phyloP scores from a whole-genome alignment of 2,888 invertebrate species.

The Drosophila suboccidentalis region DNA sequence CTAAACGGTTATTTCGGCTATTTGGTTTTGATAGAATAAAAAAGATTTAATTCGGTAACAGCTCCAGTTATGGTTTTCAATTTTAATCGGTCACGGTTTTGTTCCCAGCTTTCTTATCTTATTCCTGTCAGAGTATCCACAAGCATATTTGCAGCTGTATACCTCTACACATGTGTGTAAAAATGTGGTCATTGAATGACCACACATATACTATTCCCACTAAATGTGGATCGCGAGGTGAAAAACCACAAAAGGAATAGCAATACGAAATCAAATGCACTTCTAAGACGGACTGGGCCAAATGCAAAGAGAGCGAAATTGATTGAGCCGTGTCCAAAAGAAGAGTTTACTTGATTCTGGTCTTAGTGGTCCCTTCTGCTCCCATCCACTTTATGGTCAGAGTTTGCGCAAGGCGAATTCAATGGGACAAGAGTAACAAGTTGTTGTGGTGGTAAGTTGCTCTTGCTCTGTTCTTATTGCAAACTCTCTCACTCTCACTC shows the following conservation, averaged over 20 bases:
- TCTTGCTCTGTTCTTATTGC: conserved; percentile 42
- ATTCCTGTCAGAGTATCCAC: not conserved
- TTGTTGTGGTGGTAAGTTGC: conserved; percentile 64
- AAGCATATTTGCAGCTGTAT: not conserved
- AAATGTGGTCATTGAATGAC: conserved; percentile 3
- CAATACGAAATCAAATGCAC: conserved; percentile 14
- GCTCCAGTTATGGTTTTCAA: too few relatives aligned
- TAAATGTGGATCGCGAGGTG: conserved; percentile 10
- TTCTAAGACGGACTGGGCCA: conserved; percentile 18
- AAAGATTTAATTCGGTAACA: too few relatives aligned
- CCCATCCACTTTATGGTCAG: conserved; percentile 34
- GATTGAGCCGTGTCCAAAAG: conserved; percentile 25
- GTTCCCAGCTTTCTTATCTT: not conserved
- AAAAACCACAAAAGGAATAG: conserved; percentile 12
- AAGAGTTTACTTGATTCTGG: conserved; percentile 22
- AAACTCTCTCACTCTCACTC: too few relatives aligned
- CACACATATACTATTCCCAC: not conserved
- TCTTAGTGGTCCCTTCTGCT: conserved; percentile 29
- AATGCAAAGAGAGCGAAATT: conserved; percentile 1
- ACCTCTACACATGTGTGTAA: too few relatives aligned
- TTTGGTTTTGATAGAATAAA: too few relatives aligned
- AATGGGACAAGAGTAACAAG: conserved; percentile 70
- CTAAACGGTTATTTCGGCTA: too few relatives aligned
- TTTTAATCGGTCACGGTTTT: too few relatives aligned
- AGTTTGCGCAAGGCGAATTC: conserved; percentile 59